These are phyloP conservation scores for Megaustenia siamemsis DNA, from an alignment of 2,888 invertebrate genomes.

Conservation along the genomic window DNA sequence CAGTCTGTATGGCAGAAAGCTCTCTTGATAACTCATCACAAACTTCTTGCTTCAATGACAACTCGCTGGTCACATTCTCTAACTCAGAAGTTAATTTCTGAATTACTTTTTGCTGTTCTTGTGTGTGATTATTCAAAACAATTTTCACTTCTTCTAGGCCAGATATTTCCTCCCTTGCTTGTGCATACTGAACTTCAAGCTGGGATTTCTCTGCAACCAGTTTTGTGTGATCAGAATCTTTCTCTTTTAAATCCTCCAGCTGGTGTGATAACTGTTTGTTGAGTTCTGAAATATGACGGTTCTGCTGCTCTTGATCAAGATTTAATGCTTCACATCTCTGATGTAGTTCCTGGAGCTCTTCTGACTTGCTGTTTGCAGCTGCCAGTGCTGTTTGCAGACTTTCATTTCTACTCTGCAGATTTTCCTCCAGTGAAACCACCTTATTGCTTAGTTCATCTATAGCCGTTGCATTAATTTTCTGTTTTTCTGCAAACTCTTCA, in stretches of 20 bases:
- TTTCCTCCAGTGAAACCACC: background rate
- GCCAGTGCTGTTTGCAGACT: slow-evolving; percentile 23
- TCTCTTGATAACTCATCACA: background rate
- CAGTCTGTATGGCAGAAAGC: slow-evolving; percentile 17
- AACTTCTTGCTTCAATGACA: slow-evolving; percentile 4
- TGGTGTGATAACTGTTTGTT: slow-evolving; percentile 13
- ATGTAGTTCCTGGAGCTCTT: slow-evolving; percentile 16
- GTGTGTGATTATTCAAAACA: slow-evolving; percentile 33
- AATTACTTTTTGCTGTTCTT: background rate
- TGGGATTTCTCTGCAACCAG: slow-evolving; percentile 32
- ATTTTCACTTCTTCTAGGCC: slow-evolving; percentile 43
- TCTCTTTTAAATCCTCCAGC: slow-evolving; percentile 22
- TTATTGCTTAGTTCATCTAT: slow-evolving; percentile 23
- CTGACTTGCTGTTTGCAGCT: slow-evolving; percentile 6
- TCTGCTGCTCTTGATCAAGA: background rate
- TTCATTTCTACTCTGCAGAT: background rate
- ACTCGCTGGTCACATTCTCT: background rate
- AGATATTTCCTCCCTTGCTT: slow-evolving; percentile 37
- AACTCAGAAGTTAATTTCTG: slow-evolving; percentile 14
- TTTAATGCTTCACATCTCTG: background rate
- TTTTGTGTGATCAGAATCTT: slow-evolving; percentile 25
- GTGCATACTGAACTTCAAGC: background rate
- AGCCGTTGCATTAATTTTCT: background rate
- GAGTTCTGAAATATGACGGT: background rate
- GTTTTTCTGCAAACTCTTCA: slow-evolving; percentile 25